Base-by-base conservation (phyloP, 1,140 invertebrate species). In the Papilio dardanus region DNA sequence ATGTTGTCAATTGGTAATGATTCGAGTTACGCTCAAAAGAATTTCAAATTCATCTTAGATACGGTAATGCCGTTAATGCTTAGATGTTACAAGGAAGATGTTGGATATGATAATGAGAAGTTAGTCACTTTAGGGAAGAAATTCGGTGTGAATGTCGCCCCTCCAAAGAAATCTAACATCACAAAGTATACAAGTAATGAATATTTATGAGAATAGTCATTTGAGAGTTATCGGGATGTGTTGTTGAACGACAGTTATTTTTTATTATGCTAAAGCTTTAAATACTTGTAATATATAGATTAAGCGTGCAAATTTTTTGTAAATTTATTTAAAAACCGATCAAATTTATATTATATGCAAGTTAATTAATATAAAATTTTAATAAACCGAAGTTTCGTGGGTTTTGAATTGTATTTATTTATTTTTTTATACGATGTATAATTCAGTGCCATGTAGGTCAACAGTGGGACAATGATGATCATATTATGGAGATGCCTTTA, bases 101-200 rank as follows among this genome's bases (percentile, higher is more conserved):
- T 93, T 74, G 90, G 92, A 33, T 94, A 93, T 81, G 93, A 94
- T 19, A 94, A 94, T 84, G 92, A 93, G 74, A 93, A 93, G 76
- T 81, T 94, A 58, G 78, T 90, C 58, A 80, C 79, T n/a, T 81
- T 94, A 76, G 93, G 89, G 58, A 91, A 92, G 80, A 93, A 94
- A 77, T 93, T 84, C 82, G 93, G 93, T 79, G 90, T 94, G 6
- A 90, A 85, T 78, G 82, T 87, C 40, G 76, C 83, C 66, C 81
- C 88, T 78, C 91, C 92, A 83, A 93, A 91, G 81, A 90, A 91
- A 78, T 88, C 91, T 6, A 93, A 93, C 87, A 92, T 94, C 83
- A 93, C 93, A 84, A 94, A 94, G 87, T 94, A 94, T 78, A 93
- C 93, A 28, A 94, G 93, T 80, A 93, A 92, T 82, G 93, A 94